Evolutionary conservation across 2,113 vertebrate genomes (phyloP).

Genomic region (Cairina moschata): DNA sequence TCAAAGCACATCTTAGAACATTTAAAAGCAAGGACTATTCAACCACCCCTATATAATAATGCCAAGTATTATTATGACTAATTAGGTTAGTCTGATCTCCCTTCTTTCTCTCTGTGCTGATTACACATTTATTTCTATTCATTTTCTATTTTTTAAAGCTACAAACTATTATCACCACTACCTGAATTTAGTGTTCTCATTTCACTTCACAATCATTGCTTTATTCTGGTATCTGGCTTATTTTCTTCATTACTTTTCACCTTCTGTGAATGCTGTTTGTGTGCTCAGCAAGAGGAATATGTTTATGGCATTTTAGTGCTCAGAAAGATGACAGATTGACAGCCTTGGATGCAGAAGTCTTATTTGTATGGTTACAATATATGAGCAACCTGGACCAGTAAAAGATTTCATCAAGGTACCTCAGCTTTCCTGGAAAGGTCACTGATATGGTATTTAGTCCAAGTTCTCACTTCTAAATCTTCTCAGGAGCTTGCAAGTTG

Average conservation of each 20-base stretch:
- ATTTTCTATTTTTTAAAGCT: conserved; percentile 11
- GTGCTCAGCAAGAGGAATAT: background rate
- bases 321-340: background rate
- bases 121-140: conserved; percentile 39
- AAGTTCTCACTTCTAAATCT: background rate
- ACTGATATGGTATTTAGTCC: conserved; percentile 5
- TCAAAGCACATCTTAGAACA: background rate
- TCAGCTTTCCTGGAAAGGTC: background rate
- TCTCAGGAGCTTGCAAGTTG: background rate
- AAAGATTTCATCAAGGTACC: background rate
- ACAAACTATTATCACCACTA: conserved; percentile 10
- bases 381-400: background rate
- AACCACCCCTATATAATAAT: background rate
- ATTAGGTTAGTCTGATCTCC: conserved; percentile 31
- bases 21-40: conserved; percentile 15
- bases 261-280: background rate
- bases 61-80: background rate
- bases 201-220: conserved; percentile 17
- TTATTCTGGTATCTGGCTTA: conserved; percentile 23
- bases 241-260: conserved; percentile 27
- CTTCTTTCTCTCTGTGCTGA: background rate
- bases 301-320: background rate
- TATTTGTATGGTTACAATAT: conserved; percentile 15
- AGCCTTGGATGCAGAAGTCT: background rate
- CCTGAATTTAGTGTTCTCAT: conserved; percentile 11